These are phyloP conservation scores for Pachyramphus minor DNA, from an alignment of 2,113 vertebrate species.

Conservation along the genomic window DNA sequence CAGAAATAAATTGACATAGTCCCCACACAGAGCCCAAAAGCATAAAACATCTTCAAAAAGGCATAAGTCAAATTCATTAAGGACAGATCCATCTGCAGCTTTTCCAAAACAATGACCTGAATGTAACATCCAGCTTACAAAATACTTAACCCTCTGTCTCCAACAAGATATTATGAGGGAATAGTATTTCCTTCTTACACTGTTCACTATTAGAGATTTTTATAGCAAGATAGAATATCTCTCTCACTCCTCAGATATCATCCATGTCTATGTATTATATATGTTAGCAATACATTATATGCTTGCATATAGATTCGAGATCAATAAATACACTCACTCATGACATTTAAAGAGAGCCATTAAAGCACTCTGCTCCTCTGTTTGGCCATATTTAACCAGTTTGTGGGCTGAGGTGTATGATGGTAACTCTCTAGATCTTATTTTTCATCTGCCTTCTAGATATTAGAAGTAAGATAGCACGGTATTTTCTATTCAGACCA, in stretches of 20 bases:
- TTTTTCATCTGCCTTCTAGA: neutral
- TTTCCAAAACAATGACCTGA: neutral
- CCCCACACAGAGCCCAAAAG: neutral
- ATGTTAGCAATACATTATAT: neutral
- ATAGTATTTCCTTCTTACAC: neutral
- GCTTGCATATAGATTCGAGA: neutral
- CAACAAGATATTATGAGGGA: neutral
- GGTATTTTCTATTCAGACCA: neutral
- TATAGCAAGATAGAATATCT: neutral
- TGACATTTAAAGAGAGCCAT: neutral
- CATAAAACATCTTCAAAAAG: neutral
- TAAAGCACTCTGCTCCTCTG: neutral
- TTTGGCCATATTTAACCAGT: neutral
- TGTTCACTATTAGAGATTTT: neutral
- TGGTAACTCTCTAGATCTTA: neutral
- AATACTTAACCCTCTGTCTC: neutral
- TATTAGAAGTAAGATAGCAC: neutral
- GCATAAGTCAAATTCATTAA: neutral
- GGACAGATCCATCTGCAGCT: neutral
- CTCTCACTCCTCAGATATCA: rapidly evolving
- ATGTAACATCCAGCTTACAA: neutral
- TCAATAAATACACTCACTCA: neutral
- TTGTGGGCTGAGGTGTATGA: neutral
- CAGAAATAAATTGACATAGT: neutral
- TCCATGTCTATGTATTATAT: rapidly evolving